Evolutionary conservation across 2,888 invertebrate species (phyloP).

Genomic region (Drosophila birchii): DNA sequence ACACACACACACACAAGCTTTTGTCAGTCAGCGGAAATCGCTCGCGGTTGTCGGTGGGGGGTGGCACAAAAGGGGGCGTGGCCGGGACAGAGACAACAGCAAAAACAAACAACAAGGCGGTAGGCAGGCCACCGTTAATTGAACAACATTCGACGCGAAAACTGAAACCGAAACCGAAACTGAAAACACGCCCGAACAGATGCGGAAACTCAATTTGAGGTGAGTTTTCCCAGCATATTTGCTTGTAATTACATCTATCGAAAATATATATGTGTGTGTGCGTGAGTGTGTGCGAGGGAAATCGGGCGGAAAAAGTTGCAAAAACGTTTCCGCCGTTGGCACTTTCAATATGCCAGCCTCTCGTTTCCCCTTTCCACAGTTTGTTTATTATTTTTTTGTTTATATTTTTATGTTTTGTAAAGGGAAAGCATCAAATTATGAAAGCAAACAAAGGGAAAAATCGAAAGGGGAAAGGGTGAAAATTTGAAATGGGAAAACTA

Average conservation of each 20-base stretch:
- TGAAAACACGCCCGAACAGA: constrained; percentile 12
- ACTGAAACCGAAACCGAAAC: constrained; percentile 14
- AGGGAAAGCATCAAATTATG: constrained; percentile 27
- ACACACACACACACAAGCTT: too few relatives aligned
- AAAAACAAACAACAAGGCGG: constrained; percentile 63
- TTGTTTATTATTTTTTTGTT: constrained; percentile 53
- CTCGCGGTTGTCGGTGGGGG: constrained; percentile 64
- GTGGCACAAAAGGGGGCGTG: constrained; percentile 1
- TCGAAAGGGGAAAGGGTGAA: not conserved
- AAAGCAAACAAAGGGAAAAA: constrained; percentile 23
- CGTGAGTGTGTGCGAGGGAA: not conserved
- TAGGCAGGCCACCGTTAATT: constrained; percentile 64
- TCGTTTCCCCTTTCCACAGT: constrained; percentile 7
- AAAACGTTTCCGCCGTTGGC: constrained; percentile 44
- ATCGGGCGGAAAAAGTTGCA: constrained; percentile 12
- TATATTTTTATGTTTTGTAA: constrained; percentile 6
- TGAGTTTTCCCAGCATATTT: constrained; percentile 72
- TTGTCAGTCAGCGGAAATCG: constrained; percentile 58
- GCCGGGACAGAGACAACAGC: constrained; percentile 53
- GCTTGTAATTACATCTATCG: constrained; percentile 73
- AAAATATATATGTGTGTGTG: constrained; percentile 52
- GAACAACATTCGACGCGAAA: constrained; percentile 73
- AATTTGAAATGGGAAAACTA: not conserved
- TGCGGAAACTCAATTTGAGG: constrained; percentile 64
- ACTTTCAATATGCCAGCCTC: constrained; percentile 56